Evolutionary conservation across 2,113 vertebrate genomes (phyloP), one percentile per base, ranked within the genome.

Genomic region (Progne subis): DNA sequence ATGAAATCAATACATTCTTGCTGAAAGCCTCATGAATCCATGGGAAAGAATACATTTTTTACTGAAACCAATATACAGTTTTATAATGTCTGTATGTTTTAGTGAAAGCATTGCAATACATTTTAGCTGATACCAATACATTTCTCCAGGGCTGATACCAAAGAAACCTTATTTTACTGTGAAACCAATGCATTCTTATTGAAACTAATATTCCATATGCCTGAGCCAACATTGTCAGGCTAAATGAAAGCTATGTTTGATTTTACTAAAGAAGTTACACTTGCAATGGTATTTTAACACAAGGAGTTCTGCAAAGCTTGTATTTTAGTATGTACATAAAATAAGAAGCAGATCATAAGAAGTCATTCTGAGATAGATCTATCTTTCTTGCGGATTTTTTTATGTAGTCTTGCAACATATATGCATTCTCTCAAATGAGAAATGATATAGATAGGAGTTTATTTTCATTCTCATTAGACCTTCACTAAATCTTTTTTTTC

Each of bases 1-100:
- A 98, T 98, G 98, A 98, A 98, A 98, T 98, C 98, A 98, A 98
- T 98, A 98, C 87, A 96, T 98, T 97, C 94, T 98, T 97, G 95
- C 96, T 98, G 97, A 98, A 98, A 98, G 97, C 92, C 95, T 97
- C 95, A 97, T 97, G 97, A 97, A 98, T 98, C 93, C 90, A 92
- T 90, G 95, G 96, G 93, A 98, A 98, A 97, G 70, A 97, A 97
- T 94, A 96, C 93, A 96, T 98, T 98, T 90, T 96, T 97, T 98
- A 96, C 95, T 81, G 47, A 97, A 97, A 94, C 97, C 96, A 98
- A 97, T 97, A 97, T 95, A 91, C 61, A 92, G 92, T 93, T 97
- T 97, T 97, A 95, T 98, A 98, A 98, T 92, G 93, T 98, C 94
- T 96, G 94, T 97, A 97, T 98, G 96, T 97, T 98, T 98, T 98